Base-by-base conservation (phyloP, 2,888 invertebrate genomes). In the Drosophila parthenogenetica region DNA sequence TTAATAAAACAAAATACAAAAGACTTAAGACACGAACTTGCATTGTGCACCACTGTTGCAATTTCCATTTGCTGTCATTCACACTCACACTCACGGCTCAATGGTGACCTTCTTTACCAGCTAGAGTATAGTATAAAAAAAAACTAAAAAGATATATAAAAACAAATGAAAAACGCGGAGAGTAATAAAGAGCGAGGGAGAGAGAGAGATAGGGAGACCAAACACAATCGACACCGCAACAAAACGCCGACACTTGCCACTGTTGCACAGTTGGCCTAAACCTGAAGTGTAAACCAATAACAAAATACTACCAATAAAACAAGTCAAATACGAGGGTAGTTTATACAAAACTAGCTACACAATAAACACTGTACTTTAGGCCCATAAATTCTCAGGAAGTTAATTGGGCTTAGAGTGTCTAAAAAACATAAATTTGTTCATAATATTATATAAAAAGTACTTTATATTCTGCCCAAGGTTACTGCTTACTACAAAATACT, bases 11-110 rank as follows among this genome's bases (percentile, higher is more conserved):
- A 13, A 11, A 43, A 64, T 50, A 82, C 84, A 68, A 90, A 90
- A 79, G 81, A 90, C 82, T 89, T 74, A 78, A 90, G 87, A 70
- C 82, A 87, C 90, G 78, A 87, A 90, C 90, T 87, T 79, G 87
- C 83, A 60, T 50, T 69, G 72, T 72, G 79, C 78, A 51, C 58
- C 63, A 55, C 63, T 81, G 69, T 72, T 68, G 81, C 73, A 83
- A 82, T 79, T 81, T 75, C 49, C 57, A 70, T 58, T 72, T 42
- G 53, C 35, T 51, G 58, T 48, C 46, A 58, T 53, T 46, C 63
- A 42, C 49, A 35, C 55, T 46, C 63, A 42, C 49, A 35, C 55
- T 45, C 62, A 60, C 55, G 49, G 50, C 63, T 42, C 60, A 55
- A 43, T 58, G 13, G 61, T 89, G 85, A 89, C 85, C 85, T 85